Evolutionary conservation across 2,113 vertebrate species (phyloP).

Genomic region (Elachura formosa): DNA sequence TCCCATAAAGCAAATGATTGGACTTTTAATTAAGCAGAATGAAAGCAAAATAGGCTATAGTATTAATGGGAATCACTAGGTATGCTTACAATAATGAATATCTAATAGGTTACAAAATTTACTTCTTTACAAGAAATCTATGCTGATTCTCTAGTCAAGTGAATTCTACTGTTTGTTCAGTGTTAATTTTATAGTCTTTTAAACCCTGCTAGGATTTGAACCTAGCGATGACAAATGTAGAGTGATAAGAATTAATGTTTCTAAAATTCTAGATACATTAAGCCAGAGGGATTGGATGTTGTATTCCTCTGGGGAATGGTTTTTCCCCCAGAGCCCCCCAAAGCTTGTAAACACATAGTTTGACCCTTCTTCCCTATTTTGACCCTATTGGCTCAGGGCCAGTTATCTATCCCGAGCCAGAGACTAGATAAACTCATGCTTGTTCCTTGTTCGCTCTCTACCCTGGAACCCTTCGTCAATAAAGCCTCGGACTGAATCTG

Average conservation of each 20-base stretch:
- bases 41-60: slow-evolving; percentile 8
- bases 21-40: not conserved
- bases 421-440: too few species aligned
- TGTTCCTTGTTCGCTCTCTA: too few species aligned
- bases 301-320: too few species aligned
- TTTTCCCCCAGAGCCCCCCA: too few species aligned
- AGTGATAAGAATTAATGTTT: slow-evolving; percentile 31
- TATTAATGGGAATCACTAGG: not conserved
- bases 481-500: too few species aligned
- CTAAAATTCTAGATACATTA: not conserved
- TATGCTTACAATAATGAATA: slow-evolving; percentile 23
- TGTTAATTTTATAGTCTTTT: slow-evolving; percentile 24
- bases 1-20: not conserved
- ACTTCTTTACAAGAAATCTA: slow-evolving; percentile 29
- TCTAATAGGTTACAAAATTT: slow-evolving; percentile 28
- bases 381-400: too few species aligned
- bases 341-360: too few species aligned
- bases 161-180: slow-evolving; percentile 5
- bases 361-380: too few species aligned
- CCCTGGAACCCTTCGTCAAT: too few species aligned
- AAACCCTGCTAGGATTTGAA: slow-evolving; percentile 10
- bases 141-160: not conserved
- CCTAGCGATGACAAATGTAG: not conserved
- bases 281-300: not conserved
- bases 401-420: too few species aligned